phyloP scores from a whole-genome alignment of 1,140 invertebrate species.

The Anastrepha obliqua region DNA sequence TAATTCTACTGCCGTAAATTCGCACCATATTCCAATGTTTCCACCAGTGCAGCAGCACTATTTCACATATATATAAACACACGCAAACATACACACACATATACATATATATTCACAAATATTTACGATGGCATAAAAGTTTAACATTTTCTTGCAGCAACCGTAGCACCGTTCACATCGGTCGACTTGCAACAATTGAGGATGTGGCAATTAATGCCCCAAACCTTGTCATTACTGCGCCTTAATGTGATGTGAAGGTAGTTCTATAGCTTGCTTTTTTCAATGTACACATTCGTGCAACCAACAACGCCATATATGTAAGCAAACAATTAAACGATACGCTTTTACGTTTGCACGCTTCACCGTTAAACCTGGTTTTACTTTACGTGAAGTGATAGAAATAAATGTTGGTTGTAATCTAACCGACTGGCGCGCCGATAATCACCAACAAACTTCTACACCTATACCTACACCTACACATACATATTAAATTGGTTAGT shows the following conservation, averaged over 20 bases:
- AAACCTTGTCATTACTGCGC: not conserved
- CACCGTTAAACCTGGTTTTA: no score
- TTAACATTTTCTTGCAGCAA: not conserved
- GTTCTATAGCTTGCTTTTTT: no score
- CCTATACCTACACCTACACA: not conserved
- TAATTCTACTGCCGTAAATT: conserved; percentile 44
- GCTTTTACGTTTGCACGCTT: no score
- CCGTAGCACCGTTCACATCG: not conserved
- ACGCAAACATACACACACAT: not conserved
- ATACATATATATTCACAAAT: not conserved
- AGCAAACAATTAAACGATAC: no score
- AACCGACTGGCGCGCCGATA: not conserved
- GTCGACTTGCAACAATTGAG: conserved; percentile 11
- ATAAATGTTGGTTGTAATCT: not conserved
- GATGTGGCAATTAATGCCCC: not conserved
- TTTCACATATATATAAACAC: not conserved
- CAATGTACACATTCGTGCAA: no score
- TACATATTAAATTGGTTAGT: not conserved
- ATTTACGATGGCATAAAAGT: not conserved
- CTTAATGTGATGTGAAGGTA: not conserved
- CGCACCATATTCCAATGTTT: conserved; percentile 41
- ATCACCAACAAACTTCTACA: not conserved
- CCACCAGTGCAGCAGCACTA: not conserved
- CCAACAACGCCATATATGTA: no score
- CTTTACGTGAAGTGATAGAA: not conserved